Evolutionary conservation across 2,797 vertebrate species (phyloP), one percentile per base, ranked within the genome.

Genomic region (Agapornis canus): DNA sequence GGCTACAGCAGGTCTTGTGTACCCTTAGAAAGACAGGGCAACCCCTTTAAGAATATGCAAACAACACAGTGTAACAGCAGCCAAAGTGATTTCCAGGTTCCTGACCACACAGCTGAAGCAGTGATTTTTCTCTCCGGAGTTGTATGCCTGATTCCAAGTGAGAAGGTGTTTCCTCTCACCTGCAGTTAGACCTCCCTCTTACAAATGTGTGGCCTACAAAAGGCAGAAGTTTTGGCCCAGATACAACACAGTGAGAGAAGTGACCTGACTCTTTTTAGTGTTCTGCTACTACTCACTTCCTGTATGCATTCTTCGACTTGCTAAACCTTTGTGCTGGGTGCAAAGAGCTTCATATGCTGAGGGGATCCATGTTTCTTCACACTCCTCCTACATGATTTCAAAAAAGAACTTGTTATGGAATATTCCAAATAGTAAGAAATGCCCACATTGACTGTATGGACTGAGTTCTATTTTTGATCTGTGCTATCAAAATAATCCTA

Each of bases 351-450:
- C 56, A 31, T 54, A n/a, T 19, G 10, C 26, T 78, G 52, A 51
- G 19, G 60, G 5, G 12, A 75, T 78, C n/a, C 1, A 15, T 47
- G 0, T 90, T 91, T 91, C 49, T 79, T 90, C 82, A 65, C 77
- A 27, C 35, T 47, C 39, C 39, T 87, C 54, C 80, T 69, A 81
- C 54, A 6, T 1, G 2, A 3, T 42, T 83, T 81, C 39, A 47
- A 88, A 87, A 35, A 59, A 65, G 17, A 90, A 31, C 61, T 54
- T 75, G 39, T 48, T 76, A 73, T 37, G 90, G 70, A 72, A 5
- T 43, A 63, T 83, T 86, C 59, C 25, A 65, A 57, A 86, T 40
- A 52, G 47, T 61, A 86, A 81, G 49, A 91, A 91, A 69, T 54
- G 27, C 39, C 43, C 48, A 27, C 17, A 8, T 2, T 49, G 37